phyloP scores from a whole-genome alignment of 2,113 vertebrate species.

The Holacanthus passer region DNA sequence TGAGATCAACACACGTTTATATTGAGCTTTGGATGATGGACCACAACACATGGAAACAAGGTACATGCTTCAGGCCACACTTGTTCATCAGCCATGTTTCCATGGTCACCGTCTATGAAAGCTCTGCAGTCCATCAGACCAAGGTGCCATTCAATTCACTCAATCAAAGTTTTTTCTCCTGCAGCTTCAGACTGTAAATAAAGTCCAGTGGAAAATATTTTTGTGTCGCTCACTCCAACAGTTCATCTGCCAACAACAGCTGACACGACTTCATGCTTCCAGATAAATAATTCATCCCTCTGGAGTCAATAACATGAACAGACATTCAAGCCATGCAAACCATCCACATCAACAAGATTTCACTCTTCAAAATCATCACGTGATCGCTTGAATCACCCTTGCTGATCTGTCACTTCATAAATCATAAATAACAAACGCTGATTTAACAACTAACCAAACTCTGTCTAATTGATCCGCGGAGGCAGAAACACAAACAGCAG shows the following conservation, averaged over 20 bases:
- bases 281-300: conserved; percentile 19
- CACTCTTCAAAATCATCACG: not conserved
- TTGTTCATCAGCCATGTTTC: no score
- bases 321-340: not conserved
- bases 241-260: not conserved
- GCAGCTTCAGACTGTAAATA: not conserved
- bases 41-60: no score
- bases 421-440: not conserved
- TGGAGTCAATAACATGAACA: not conserved
- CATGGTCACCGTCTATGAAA: no score
- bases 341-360: not conserved
- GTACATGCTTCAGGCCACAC: no score
- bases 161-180: not conserved
- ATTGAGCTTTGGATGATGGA: no score
- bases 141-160: no score
- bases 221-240: no score
- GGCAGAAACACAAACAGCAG: not conserved
- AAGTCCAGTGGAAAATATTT: not conserved
- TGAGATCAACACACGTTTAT: no score
- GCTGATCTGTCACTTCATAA: not conserved
- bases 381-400: not conserved
- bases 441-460: no score
- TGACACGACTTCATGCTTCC: not conserved
- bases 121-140: no score
- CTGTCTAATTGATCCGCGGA: not conserved